Base-by-base conservation (phyloP, 2,797 vertebrate species). In the Melanotaenia parkinsoni region DNA sequence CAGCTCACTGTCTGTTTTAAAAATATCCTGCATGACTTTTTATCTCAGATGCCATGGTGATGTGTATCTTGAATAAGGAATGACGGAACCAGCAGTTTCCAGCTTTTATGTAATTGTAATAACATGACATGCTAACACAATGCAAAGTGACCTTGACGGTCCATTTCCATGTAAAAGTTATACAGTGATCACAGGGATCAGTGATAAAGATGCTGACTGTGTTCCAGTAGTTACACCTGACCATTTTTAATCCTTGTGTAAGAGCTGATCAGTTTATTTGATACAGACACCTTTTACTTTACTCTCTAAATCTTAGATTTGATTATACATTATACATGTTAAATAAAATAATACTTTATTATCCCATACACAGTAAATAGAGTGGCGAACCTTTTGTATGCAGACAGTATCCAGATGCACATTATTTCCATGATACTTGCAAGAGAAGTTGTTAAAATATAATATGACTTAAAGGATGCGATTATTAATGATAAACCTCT, bases 11-110 rank as follows among this genome's bases (percentile, higher is more conserved):
- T 60, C 45, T 59, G 65, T 54, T 77, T 74, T 60, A 70, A 53
- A 79, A 32, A 70, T 26, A 26, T 30, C 38, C n/a, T 45, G 40
- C 16, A 3, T 56, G 58, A 63, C 47, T 76, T 38, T 85, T 82
- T 74, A 54, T 82, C 74, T 89, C 65, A 75, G 73, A 89, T 84
- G 67, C 62, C 67, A 38, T 51, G 72, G 61, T 37, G 62, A 50
- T 76, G 58, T 43, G 33, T 59, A 10, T 83, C 30, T 58, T 70
- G 57, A 75, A 77, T 70, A 28, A 76, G 28, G 59, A 50, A 62
- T 59, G 43, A 74, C 63, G 3, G 30, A 72, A 16, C 22, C 11
- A 67, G 43, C 35, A 43, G 35, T 58, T 32, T 68, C 33, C 51
- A 68, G 13, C 50, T 64, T 86, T 78, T 76, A 79, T 43, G 67